Conservation (phyloP, 2,888 invertebrate species). For the Eupithecia centaureata region DNA sequence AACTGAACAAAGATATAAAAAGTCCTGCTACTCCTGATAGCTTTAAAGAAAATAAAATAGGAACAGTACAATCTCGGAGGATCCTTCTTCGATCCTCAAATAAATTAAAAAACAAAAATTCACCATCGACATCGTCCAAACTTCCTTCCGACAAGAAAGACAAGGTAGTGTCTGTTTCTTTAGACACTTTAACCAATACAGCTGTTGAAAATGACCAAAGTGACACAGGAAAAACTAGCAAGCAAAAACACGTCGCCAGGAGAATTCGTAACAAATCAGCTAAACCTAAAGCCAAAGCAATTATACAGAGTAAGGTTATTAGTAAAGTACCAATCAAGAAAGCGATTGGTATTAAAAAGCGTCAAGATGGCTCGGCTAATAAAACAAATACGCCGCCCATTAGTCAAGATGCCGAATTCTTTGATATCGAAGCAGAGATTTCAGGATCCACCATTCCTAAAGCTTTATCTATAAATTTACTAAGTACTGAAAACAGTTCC, state of each 20-base stretch:
- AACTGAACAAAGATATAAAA: slow-evolving; percentile 32
- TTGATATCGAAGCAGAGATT: slow-evolving; percentile 1
- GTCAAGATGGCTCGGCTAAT: not conserved
- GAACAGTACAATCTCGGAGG: slow-evolving; percentile 45
- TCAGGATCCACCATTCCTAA: slow-evolving; percentile 51
- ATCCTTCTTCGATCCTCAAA: slow-evolving; percentile 62
- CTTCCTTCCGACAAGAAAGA: slow-evolving; percentile 33
- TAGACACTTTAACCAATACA: slow-evolving; percentile 13
- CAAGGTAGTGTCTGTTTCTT: slow-evolving; percentile 25
- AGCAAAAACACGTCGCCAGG: slow-evolving; percentile 34
- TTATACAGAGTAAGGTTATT: slow-evolving; percentile 7
- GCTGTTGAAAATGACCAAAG: slow-evolving; percentile 14
- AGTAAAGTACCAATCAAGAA: slow-evolving; percentile 9
- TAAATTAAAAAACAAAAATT: slow-evolving; percentile 42
- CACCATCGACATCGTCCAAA: slow-evolving; percentile 20
- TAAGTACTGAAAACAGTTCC: slow-evolving; percentile 10
- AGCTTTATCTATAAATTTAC: not conserved
- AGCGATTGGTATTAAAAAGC: not conserved
- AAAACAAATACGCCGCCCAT: not conserved
- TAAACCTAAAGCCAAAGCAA: slow-evolving; percentile 5
- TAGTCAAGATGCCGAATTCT: slow-evolving; percentile 54
- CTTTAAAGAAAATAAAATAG: slow-evolving; percentile 54
- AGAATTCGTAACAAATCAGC: slow-evolving; percentile 35
- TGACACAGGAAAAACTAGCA: slow-evolving; percentile 13
- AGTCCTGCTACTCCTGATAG: slow-evolving; percentile 35